These are phyloP conservation scores for Mycalesis mineus DNA, from an alignment of 2,888 invertebrate species.

Conservation along the genomic window DNA sequence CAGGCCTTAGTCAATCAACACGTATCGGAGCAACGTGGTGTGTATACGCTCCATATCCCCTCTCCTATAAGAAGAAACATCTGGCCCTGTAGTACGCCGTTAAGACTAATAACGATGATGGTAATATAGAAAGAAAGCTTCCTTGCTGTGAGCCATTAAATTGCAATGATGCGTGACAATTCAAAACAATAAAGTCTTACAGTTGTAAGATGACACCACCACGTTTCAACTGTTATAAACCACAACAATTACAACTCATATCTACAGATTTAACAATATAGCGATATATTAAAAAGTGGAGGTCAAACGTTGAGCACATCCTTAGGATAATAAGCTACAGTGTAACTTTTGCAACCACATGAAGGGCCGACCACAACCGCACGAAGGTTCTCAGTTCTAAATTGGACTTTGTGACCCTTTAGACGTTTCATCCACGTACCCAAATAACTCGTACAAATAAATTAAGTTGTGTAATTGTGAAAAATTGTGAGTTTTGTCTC, in stretches of 20 bases:
- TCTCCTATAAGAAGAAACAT: too few species aligned
- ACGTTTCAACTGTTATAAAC: too few species aligned
- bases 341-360: constrained; percentile 42
- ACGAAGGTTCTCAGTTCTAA: constrained; percentile 38
- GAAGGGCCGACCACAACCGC: constrained; percentile 47
- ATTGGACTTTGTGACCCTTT: constrained; percentile 25
- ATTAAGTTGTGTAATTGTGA: background rate
- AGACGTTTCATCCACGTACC: background rate
- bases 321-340: constrained; percentile 39
- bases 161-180: too few species aligned
- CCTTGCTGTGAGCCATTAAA: too few species aligned
- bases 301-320: constrained; percentile 8
- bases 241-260: background rate
- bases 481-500: background rate
- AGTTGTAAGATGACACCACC: too few species aligned
- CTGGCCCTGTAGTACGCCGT: too few species aligned
- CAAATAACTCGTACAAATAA: background rate
- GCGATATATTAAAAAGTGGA: background rate
- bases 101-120: too few species aligned
- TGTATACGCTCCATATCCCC: too few species aligned
- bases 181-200: too few species aligned
- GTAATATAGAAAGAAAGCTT: too few species aligned
- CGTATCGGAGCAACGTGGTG: too few species aligned
- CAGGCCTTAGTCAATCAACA: too few species aligned
- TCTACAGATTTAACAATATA: background rate